Percentiles rank a stretch among this genome's conserved stretches.
These are phyloP conservation scores for Nymphalis io DNA, from an alignment of 1,140 invertebrate species.

Conservation along the genomic window DNA sequence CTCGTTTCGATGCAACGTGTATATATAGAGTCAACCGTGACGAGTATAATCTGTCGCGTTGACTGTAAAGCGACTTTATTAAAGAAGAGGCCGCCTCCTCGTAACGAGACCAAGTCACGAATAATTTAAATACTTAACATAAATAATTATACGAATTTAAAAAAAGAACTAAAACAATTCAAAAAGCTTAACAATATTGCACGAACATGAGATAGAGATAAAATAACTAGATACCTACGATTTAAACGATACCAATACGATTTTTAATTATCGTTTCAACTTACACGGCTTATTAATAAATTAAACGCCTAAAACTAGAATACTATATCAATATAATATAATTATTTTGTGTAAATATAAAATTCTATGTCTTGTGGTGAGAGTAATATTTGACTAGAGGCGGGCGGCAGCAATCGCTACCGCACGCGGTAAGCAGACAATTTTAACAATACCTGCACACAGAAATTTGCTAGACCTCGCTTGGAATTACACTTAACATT, in stretches of 20 bases:
- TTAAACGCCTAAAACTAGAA: slow-evolving; percentile 81
- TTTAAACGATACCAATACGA: slow-evolving; percentile 55
- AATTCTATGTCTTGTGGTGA: slow-evolving; percentile 79
- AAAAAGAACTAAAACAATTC: slow-evolving; percentile 65
- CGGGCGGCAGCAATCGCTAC: slow-evolving; percentile 56
- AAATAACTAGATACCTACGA: slow-evolving; percentile 64
- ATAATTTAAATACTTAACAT: slow-evolving; percentile 59
- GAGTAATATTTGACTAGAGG: slow-evolving; percentile 81
- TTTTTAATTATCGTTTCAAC: slow-evolving; percentile 46
- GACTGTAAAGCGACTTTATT: slow-evolving; percentile 33
- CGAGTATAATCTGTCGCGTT: slow-evolving; percentile 14
- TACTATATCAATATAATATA: slow-evolving; percentile 80
- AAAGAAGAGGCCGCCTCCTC: slow-evolving; percentile 37
- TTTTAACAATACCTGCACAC: slow-evolving; percentile 37
- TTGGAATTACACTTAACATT: slow-evolving; percentile 9
- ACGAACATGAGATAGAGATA: slow-evolving; percentile 60
- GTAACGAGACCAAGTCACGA: slow-evolving; percentile 58
- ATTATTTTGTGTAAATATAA: slow-evolving; percentile 81
- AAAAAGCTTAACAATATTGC: slow-evolving; percentile 79
- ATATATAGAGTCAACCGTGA: neutral
- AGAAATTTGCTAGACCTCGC: slow-evolving; percentile 23
- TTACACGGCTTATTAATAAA: slow-evolving; percentile 68
- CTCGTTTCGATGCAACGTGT: neutral
- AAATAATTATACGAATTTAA: slow-evolving; percentile 42
- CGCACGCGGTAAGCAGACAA: slow-evolving; percentile 34